A percentile compares a stretch with the other conserved stretches of the same genome.
These are phyloP conservation scores for Pollenia amentaria DNA, from an alignment of 2,888 invertebrate genomes.

Conservation along the genomic window DNA sequence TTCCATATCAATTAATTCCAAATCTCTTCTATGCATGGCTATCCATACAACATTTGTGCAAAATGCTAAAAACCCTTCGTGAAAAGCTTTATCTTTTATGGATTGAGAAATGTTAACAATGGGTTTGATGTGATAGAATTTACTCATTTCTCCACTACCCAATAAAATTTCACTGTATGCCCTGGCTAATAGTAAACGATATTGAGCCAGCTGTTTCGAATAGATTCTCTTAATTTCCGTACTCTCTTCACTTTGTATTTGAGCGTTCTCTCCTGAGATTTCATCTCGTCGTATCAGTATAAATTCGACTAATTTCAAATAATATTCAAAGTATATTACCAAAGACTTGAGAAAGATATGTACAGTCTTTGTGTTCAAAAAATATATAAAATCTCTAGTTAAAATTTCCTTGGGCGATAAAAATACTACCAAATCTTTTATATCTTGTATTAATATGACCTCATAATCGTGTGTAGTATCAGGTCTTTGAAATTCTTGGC, in stretches of 20 bases:
- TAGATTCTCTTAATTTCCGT: conserved; percentile 80
- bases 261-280: conserved; percentile 77
- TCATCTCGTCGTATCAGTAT: conserved; percentile 82
- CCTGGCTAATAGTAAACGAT: conserved; percentile 82
- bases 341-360: conserved; percentile 81
- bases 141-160: conserved; percentile 79
- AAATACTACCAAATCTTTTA: conserved; percentile 82
- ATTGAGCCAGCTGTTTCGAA: conserved; percentile 80
- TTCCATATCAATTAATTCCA: conserved; percentile 81
- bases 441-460: conserved; percentile 81
- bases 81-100: conserved; percentile 79
- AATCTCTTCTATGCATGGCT: conserved; percentile 81
- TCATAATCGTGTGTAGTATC: conserved; percentile 78
- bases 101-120: conserved; percentile 80
- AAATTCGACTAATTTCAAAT: conserved; percentile 82
- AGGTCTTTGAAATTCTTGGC: conserved; percentile 79
- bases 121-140: conserved; percentile 80
- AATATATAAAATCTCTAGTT: conserved; percentile 78
- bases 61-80: conserved; percentile 81
- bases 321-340: conserved; percentile 83
- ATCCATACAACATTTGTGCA: conserved; percentile 82
- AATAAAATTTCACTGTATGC: conserved; percentile 82
- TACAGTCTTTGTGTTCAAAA: conserved; percentile 80
- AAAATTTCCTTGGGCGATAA: conserved; percentile 80
- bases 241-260: conserved; percentile 81